Evolutionary conservation across 1,140 invertebrate species (phyloP), one percentile per base, ranked within the genome.

Genomic region (Drosophila kikkawai): DNA sequence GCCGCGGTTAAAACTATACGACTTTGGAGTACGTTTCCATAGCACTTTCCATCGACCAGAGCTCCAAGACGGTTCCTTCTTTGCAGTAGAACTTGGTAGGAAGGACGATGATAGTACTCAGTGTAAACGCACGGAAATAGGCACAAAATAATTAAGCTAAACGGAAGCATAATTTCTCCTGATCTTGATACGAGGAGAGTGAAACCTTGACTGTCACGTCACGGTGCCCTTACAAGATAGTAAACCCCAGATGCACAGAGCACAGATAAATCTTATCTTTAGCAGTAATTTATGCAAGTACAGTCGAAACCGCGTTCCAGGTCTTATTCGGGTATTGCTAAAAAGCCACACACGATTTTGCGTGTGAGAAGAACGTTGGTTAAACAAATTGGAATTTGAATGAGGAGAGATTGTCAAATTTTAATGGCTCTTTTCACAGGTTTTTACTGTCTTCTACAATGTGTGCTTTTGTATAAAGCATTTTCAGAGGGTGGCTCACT

Each of bases 21-120:
- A 45, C 74, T 78, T 56, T 78, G 75, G 8, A 78, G n/a, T 36
- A 78, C 69, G 26, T 78, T 78, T 12, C 75, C 75, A 22, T 47
- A 57, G 34, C 75, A 78, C 19, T 69, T 34, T 3, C 19, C 55
- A 5, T 78, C 75, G 1, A 13, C 26, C 7, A 77, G 42, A 19
- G 8, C 55, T 39, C 56, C 74, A 3, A 19, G 11, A 12, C 5
- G 34, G n/a, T 37, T 67, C n/a, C 42, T 61, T n/a, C 11, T 77
- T 12, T 41, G 51, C 5, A 78, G 17, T 7, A 44, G 9, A 26
- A 78, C 75, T 56, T 78, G 74, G 19, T 77, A 78, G 9, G 75
- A 36, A 22, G 71, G 69, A 22, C 68, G 47, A 8, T 32, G 17
- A 15, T 15, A 11, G 37, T 42, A 22, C 32, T 48, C 69, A 73